Evolutionary conservation across 2,888 invertebrate genomes (phyloP), one percentile per base, ranked within the genome.

Genomic region (Nomada fabriciana): DNA sequence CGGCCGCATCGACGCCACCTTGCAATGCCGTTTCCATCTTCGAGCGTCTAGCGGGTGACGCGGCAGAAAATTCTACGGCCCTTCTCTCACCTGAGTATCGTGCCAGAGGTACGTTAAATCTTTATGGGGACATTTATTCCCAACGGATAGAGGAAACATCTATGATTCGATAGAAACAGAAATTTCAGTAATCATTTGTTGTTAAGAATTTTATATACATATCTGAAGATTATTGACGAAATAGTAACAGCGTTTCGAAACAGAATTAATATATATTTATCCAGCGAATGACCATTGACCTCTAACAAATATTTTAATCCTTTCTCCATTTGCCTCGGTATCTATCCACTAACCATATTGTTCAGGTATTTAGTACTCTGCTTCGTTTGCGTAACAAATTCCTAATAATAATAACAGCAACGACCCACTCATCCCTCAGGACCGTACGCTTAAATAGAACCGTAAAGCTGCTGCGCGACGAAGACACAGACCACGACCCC

Each of bases 21-120:
- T 63, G 64, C 80, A 64, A 76, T 84, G 60, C 72, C 74, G 74
- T 78, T 83, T 79, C 72, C 76, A 80, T 88, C 76, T 73, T 59
- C 15, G 13, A 61, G 60, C 25, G 80, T 86, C 88, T 88, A 88
- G 72, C 88, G 88, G 88, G 87, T 88, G 88, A 85, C 81, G 60
- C 88, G 76, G 42, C 59, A 75, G 88, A 76, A 85, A 86, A 80
- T 71, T 20, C 57, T 43, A 15, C 50, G 29, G 52, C 72, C 53
- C 72, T 72, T 57, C 71, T 36, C 10, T 11, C 4, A 18, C 36
- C 23, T 68, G 59, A 50, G 68, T 73, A 77, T 76, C 84, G 60
- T 60, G 76, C 72, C 47, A 10, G 15, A 1, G 10, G 4, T 1
- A 36, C 18, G 25, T 36, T 60, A 20, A 20, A 25, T 2, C 15